Evolutionary conservation across 1,140 invertebrate species (phyloP), one percentile per base, ranked within the genome.

Genomic region (Drosophila pectinifera): DNA sequence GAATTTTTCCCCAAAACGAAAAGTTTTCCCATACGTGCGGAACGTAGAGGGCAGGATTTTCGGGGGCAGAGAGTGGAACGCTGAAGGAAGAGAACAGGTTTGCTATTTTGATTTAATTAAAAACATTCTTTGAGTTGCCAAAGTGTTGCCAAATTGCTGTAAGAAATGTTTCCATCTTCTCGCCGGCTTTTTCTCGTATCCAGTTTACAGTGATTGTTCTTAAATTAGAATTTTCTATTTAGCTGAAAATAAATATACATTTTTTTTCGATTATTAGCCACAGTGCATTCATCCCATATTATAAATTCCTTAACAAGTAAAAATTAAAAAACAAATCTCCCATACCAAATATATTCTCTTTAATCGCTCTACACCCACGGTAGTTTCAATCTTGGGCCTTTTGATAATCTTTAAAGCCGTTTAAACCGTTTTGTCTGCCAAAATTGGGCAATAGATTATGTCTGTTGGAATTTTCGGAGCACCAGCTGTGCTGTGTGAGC

Each of bases 51-150:
- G 11, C 18, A 51, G n/a, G 46, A 31, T n/a, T 18, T 45, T 20
- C 13, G 11, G 20, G 16, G 8, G 14, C 1, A 18, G 20, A 18
- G 20, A 11, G 3, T 34, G 31, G 31, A 34, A 13, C 31, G 16
- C 16, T 31, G 5, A 18, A 16, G 26, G 11, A 6, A 4, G 16
- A 11, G 48, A 20, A 31, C 39, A 36, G 51, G 55, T 67, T 78
- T 58, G 45, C 69, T 78, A 76, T 83, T 83, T 83, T 89, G 80
- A 88, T 88, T 88, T 88, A 89, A 88, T 88, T 88, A 88, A 88
- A 70, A 88, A 89, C 80, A 89, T 89, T 88, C 80, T 77, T 89
- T 77, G 79, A 88, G 58, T 76, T 76, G 39, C 34, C 54, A 82
- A 76, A 69, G 70, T 82, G 83, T 88, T 88, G 84, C 43, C 63